Base-by-base conservation (phyloP, 1,140 invertebrate genomes). In the Eciton burchellii region DNA sequence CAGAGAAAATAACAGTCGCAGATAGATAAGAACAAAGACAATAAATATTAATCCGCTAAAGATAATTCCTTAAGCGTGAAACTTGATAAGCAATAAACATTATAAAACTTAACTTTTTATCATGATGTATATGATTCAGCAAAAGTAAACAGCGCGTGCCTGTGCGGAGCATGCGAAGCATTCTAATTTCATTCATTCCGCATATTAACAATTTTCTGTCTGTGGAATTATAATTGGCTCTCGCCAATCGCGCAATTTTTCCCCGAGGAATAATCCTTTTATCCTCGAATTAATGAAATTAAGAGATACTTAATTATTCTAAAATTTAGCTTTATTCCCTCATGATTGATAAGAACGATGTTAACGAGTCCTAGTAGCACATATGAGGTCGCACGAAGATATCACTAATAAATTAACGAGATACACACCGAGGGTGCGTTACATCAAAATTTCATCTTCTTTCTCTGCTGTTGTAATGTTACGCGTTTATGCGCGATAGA, bases 171-270 rank as follows among this genome's bases (percentile, higher is more conserved):
- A 24, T 16, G n/a, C 3, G 6, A 35, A 16, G 70, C 6, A 52
- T 45, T 45, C 12, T 62, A 43, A 63, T 71, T 24, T 54, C 60
- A n/a, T n/a, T 52, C 14, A 24, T 77, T 56, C 66, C 54, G 29
- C 35, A 24, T n/a, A 70, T 79, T 68, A 79, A 16, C 73, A 65
- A 54, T 79, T 79, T n/a, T 79, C 74, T 79, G 49, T 45, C 24
- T 21, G 49, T 29, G 65, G 9, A 54, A 68, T 77, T 49, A 16
- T 47, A 43, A 56, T 70, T 49, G 41, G 45, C 29, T 41, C 19
- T 24, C 47, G 16, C 52, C 41, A 52, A 16, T 1, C 16, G 54
- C 35, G 62, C 65, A 11, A 21, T 71, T 24, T 21, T 63, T 56
- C 14, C 73, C 35, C 56, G 68, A 49, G 45, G n/a, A 26, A n/a